Conservation (phyloP, 37 sponge, comb jelly and placozoan species). For the Ephydatia muelleri region DNA sequence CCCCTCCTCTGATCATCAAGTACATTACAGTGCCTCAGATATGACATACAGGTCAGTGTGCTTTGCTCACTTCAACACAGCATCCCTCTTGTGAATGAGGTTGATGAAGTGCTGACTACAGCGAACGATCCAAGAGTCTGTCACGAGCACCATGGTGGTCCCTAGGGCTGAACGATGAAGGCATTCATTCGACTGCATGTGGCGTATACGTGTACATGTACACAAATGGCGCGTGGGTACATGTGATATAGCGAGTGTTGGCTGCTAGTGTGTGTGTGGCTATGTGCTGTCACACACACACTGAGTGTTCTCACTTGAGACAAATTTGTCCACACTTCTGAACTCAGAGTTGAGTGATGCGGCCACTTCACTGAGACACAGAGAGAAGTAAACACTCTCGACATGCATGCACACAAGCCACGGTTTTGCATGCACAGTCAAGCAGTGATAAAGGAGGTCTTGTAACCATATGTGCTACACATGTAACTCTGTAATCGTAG, state of each 20-base stretch:
- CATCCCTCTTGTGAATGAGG: conserved; percentile 52
- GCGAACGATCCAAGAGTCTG: conserved; percentile 88
- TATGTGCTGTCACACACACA: not conserved
- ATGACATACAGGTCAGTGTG: not conserved
- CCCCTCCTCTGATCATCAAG: no score
- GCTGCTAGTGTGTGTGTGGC: not conserved
- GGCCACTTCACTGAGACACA: conserved; percentile 43
- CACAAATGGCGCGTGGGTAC: not conserved
- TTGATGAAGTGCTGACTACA: conserved; percentile 52
- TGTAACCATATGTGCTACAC: no score
- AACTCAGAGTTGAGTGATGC: conserved; percentile 74
- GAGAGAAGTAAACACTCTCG: not conserved
- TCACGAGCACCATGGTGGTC: conserved; percentile 69
- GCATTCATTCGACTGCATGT: not conserved
- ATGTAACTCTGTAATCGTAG: no score
- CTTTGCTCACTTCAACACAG: conserved; percentile 47
- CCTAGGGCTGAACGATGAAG: conserved; percentile 31
- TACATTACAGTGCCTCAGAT: no score
- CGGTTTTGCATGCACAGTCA: not conserved
- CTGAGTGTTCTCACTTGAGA: conserved; percentile 30
- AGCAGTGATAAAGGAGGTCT: not conserved
- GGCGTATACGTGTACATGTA: not conserved
- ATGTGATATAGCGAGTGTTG: no score
- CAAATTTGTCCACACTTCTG: conserved; percentile 79
- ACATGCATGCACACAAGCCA: not conserved